phyloP scores from a whole-genome alignment of 2,888 invertebrate species.

The Atherix ibis region DNA sequence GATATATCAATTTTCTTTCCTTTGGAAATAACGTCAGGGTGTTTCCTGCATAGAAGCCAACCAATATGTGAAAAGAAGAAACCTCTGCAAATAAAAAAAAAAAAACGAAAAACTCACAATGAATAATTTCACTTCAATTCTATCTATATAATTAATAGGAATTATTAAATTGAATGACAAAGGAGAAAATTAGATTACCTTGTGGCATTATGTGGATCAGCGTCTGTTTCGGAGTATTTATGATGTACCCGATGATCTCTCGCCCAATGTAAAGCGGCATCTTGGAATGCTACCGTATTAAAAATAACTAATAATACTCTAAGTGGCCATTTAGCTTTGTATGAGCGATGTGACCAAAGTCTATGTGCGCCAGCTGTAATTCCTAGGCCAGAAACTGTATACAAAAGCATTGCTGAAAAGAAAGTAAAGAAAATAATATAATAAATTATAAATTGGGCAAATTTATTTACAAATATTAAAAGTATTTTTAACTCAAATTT shows the following conservation, averaged over 20 bases:
- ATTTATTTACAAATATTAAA: not conserved
- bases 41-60: constrained; percentile 83
- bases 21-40: constrained; percentile 74
- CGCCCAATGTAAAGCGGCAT: constrained; percentile 63
- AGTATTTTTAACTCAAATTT: not conserved
- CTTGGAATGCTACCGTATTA: constrained; percentile 86
- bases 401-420: constrained; percentile 54
- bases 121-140: not conserved
- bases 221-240: constrained; percentile 86
- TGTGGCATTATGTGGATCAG: constrained; percentile 84
- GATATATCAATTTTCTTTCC: constrained; percentile 73
- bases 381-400: constrained; percentile 68
- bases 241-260: constrained; percentile 77
- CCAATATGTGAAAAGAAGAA: constrained; percentile 95
- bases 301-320: constrained; percentile 60
- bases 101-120: not conserved
- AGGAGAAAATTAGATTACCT: too few relatives aligned
- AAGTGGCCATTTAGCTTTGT: constrained; percentile 87
- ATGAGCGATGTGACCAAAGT: constrained; percentile 89
- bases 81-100: constrained; percentile 39
- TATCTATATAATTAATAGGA: not conserved
- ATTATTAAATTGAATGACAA: too few relatives aligned
- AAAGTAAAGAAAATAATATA: constrained; percentile 10
- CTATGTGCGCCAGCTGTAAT: constrained; percentile 96
- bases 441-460: not conserved